These are phyloP conservation scores for Chromis chromis DNA, from an alignment of 2,797 vertebrate species.

Conservation along the genomic window DNA sequence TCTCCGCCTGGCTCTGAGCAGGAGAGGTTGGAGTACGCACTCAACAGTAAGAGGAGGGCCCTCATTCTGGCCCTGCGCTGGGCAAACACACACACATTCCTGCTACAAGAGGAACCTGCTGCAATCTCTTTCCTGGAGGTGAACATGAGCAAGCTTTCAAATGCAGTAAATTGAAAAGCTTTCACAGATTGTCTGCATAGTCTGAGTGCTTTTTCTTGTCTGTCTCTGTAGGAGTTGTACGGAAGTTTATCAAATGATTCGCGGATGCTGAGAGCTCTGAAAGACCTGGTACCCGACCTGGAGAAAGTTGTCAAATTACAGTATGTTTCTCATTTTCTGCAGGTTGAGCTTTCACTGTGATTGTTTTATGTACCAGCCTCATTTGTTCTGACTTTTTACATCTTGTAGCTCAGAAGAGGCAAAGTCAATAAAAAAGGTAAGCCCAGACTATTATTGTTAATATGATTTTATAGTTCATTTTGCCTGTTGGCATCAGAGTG, in stretches of 20 bases:
- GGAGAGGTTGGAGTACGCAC: constrained; percentile 93
- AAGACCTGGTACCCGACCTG: constrained; percentile 92
- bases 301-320: constrained; percentile 95
- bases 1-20: constrained; percentile 95
- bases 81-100: constrained; percentile 89
- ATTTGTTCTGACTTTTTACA: constrained; percentile 52
- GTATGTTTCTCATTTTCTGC: constrained; percentile 81
- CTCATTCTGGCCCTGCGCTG: constrained; percentile 93
- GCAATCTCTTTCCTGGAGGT: constrained; percentile 95
- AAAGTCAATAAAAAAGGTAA: constrained; percentile 91
- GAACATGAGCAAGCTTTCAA: constrained; percentile 14
- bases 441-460: neutral
- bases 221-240: constrained; percentile 90
- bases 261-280: constrained; percentile 90
- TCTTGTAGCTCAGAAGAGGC: constrained; percentile 90
- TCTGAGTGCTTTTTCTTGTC: neutral
- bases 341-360: neutral
- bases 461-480: neutral
- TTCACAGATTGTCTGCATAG: neutral
- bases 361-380: neutral
- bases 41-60: constrained; percentile 92
- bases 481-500: neutral
- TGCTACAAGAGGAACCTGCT: constrained; percentile 93
- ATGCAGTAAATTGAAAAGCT: neutral
- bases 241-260: constrained; percentile 94